Evolutionary conservation across 2,113 vertebrate genomes (phyloP), one percentile per base, ranked within the genome.

Genomic region (Triplophysa rosa): DNA sequence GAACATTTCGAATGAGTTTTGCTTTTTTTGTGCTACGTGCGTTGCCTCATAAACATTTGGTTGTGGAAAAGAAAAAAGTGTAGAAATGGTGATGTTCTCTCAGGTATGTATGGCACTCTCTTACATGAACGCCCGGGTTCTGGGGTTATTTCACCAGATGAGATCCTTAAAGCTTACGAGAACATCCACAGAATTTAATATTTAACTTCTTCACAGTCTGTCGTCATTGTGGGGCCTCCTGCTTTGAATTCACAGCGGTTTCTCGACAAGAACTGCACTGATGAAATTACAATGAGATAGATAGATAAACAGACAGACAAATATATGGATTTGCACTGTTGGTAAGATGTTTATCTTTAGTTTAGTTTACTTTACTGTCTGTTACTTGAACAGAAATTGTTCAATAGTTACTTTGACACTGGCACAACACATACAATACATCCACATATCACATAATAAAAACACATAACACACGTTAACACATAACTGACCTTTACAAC

Each of bases 11-110:
- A 83, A 85, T 80, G 81, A 79, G 69, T 45, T 70, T 80, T 78
- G 73, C 72, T 68, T 77, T 80, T 77, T 62, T 10, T 78, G 66
- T 67, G 69, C 79, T 85, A 85, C 79, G 84, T 83, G 84, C 62
- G 68, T 58, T 33, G 81, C 79, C 78, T 85, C 66, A 29, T 64
- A 82, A 84, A 59, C 42, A 78, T 23, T 23, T 0, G 47, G 12
- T 13, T 66, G 11, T 61, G 54, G 67, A 74, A 78, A 66, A 9
- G 16, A 9, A 4, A 37, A 58, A 67, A 29, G 26, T 19, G 69
- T n/a, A 62, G 64, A 82, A 74, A 63, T 68, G 37, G 19, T 8
- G 62, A 78, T 72, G 59, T 37, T 78, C 16, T 47, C 21, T 29
- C 63, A 33, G 49, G 24, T 45, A 69, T n/a, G 24, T 45, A 69